Evolutionary conservation across 2,888 invertebrate genomes (phyloP).

Genomic region (Diploptera punctata): DNA sequence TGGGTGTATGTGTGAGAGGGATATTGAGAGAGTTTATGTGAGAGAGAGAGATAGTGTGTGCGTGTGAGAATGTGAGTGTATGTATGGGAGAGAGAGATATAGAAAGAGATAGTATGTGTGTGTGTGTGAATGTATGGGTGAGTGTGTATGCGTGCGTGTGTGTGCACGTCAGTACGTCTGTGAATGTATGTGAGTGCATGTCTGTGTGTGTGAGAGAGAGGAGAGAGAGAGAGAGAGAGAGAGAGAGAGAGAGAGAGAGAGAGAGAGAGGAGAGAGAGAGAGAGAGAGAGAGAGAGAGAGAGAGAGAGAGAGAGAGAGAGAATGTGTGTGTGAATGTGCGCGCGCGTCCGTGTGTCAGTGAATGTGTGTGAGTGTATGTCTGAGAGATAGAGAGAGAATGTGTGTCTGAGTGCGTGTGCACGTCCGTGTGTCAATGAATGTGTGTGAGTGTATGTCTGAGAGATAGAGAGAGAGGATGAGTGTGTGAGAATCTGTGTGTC

Average conservation of each 20-base stretch:
- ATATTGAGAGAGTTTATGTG: background rate
- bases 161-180: background rate
- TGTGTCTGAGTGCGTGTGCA: too few species aligned
- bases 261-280: background rate
- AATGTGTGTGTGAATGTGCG: too few species aligned
- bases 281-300: background rate
- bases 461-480: too few species aligned
- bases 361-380: too few species aligned
- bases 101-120: too few species aligned
- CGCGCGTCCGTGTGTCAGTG: too few species aligned
- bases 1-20: background rate
- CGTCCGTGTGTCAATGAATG: too few species aligned
- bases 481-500: too few species aligned
- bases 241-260: background rate
- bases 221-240: background rate
- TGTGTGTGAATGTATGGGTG: too few species aligned
- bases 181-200: background rate
- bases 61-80: background rate
- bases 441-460: too few species aligned
- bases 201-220: background rate
- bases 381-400: too few species aligned
- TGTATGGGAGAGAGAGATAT: background rate
- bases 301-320: background rate
- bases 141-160: too few species aligned
- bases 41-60: background rate